These are phyloP conservation scores for Pardosa pseudoannulata DNA, from an alignment of 2,888 invertebrate genomes.

Conservation along the genomic window DNA sequence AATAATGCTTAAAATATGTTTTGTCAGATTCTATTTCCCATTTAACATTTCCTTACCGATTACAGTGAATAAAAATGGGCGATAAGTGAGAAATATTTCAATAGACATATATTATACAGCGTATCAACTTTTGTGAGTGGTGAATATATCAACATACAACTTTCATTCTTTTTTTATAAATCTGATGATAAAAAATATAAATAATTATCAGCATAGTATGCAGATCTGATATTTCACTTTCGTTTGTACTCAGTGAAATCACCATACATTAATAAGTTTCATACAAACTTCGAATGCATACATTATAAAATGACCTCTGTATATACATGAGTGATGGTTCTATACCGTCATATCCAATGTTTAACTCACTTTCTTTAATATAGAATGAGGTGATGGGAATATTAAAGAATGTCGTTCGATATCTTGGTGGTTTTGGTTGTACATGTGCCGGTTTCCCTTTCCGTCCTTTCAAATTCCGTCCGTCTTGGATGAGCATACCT, in stretches of 20 bases:
- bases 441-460: conserved; percentile 57
- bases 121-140: neutral
- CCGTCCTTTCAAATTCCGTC: conserved; percentile 39
- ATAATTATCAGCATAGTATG: neutral
- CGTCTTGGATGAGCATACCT: conserved; percentile 34
- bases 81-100: neutral
- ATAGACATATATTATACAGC: too few species aligned
- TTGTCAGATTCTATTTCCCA: too few species aligned
- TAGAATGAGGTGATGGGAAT: neutral
- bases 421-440: conserved; percentile 67
- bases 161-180: neutral
- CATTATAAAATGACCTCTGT: neutral
- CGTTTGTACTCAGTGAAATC: neutral
- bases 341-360: neutral
- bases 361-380: neutral
- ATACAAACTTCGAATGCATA: neutral
- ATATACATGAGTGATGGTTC: neutral
- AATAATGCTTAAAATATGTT: too few species aligned
- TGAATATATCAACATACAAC: neutral
- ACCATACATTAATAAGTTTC: neutral
- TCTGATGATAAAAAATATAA: neutral
- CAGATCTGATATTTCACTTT: neutral
- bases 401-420: conserved; percentile 67
- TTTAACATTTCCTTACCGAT: too few species aligned
- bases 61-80: neutral